phyloP scores from a whole-genome alignment of 1,140 invertebrate genomes.

The Bombus superbus region DNA sequence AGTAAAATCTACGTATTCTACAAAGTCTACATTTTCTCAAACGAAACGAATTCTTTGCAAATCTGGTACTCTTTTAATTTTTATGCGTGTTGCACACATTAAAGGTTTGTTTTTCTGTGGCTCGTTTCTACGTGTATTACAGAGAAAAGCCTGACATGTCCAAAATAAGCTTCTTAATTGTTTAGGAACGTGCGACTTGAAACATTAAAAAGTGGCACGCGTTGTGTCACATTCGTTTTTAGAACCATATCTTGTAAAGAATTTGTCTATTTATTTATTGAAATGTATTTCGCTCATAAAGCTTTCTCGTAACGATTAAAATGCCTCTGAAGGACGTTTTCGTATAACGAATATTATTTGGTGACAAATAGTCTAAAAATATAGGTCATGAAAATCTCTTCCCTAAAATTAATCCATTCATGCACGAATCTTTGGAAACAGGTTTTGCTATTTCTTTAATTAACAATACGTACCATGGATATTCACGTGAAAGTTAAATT shows the following conservation, averaged over 20 bases:
- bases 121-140: background rate
- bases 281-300: background rate
- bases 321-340: no score
- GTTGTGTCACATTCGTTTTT: background rate
- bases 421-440: no score
- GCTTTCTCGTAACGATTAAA: no score
- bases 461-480: no score
- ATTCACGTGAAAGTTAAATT: no score
- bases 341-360: no score
- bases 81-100: no score
- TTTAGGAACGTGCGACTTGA: background rate
- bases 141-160: background rate
- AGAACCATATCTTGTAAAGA: background rate
- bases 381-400: no score
- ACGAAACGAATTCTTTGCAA: background rate
- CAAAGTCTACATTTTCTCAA: background rate
- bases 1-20: background rate
- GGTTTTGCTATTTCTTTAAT: no score
- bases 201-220: background rate
- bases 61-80: background rate
- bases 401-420: no score
- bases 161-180: background rate
- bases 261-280: background rate
- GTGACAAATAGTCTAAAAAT: no score
- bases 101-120: background rate